Percentiles rank a stretch among this genome's conserved stretches.
Conservation (phyloP, 2,797 vertebrate species). For the Semaprochilodus insignis region DNA sequence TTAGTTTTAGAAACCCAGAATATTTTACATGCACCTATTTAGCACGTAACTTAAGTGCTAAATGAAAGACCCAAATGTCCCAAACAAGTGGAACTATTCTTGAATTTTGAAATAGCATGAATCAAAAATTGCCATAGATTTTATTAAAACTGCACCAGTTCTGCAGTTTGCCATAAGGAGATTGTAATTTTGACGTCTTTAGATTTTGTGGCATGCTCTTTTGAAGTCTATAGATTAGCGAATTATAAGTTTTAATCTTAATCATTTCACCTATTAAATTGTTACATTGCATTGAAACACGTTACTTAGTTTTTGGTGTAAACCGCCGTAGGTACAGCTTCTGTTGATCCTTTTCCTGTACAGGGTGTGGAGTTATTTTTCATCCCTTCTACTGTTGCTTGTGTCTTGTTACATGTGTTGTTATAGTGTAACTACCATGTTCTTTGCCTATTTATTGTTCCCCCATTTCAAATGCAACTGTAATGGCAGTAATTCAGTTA, state of each 20-base stretch:
- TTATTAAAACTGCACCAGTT: background rate
- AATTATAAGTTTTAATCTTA: background rate
- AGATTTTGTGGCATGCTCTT: background rate
- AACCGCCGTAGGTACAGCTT: conserved; percentile 56
- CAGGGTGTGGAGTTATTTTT: conserved; percentile 43
- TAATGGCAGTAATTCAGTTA: conserved; percentile 54
- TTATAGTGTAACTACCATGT: conserved; percentile 41
- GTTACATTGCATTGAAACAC: background rate
- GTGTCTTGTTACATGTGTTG: conserved; percentile 54
- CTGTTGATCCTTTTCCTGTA: conserved; percentile 63
- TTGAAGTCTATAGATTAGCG: background rate
- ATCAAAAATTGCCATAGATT: background rate
- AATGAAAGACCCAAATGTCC: background rate
- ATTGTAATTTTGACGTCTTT: background rate
- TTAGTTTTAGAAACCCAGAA: background rate
- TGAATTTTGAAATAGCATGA: background rate
- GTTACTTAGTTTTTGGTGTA: background rate
- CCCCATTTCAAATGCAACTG: conserved; percentile 54
- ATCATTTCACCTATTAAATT: background rate
- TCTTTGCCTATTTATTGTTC: conserved; percentile 34
- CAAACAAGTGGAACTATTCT: too few relatives aligned
- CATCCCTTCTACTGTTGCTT: conserved; percentile 33
- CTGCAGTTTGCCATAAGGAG: background rate
- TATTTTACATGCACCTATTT: background rate
- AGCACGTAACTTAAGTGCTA: background rate